Evolutionary conservation across 2,888 invertebrate species (phyloP).

Genomic region (Synanthedon vespiformis): DNA sequence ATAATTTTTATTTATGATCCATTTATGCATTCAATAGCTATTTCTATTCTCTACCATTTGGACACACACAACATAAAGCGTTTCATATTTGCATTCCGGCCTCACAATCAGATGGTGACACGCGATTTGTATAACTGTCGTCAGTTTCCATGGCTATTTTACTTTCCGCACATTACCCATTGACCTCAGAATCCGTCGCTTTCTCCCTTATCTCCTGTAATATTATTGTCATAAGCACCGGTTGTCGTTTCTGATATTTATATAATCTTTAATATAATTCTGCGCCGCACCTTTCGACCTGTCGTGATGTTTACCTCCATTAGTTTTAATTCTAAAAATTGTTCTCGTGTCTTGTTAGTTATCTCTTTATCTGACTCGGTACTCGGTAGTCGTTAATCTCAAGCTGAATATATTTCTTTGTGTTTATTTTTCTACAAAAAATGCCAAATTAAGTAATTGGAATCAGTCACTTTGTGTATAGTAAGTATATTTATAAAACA

Average conservation of each 20-base stretch:
- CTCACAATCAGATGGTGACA: conserved; percentile 23
- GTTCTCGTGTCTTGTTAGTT: no score
- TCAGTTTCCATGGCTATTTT: conserved; percentile 15
- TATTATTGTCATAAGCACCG: conserved; percentile 7
- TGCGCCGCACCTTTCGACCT: conserved; percentile 19
- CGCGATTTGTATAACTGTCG: conserved; percentile 25
- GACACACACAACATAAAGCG: conserved; percentile 1
- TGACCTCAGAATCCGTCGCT: conserved; percentile 24
- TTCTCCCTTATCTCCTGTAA: conserved; percentile 17
- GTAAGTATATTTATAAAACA: no score
- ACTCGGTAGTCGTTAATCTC: no score
- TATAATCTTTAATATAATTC: conserved; percentile 16
- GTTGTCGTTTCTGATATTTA: conserved; percentile 3
- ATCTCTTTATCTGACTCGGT: no score
- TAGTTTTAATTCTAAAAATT: conserved; percentile 13
- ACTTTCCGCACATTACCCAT: conserved; percentile 28
- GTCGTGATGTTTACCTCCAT: conserved; percentile 16
- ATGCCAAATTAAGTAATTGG: no score
- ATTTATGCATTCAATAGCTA: conserved; percentile 4
- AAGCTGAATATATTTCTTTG: no score
- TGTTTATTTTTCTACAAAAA: no score
- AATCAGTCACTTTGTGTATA: no score
- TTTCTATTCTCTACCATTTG: conserved; percentile 6
- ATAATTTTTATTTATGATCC: neutral
- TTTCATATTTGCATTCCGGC: conserved; percentile 10